Base-by-base conservation (phyloP, 2,113 vertebrate genomes). In the Cynocephalus volans region DNA sequence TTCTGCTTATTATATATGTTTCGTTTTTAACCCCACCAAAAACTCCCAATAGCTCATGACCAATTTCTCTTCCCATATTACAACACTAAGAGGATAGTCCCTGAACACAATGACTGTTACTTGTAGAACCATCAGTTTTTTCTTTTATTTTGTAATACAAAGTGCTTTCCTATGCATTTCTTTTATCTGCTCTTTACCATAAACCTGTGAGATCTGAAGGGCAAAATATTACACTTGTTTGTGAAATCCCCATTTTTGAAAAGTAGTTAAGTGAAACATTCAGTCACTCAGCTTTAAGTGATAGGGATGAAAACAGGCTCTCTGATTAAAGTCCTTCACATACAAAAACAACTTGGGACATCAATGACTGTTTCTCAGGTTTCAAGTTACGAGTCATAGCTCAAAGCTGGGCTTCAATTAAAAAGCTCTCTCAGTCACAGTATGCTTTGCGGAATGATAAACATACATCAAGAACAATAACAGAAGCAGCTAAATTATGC, bases 241-340 rank as follows among this genome's bases (percentile, higher is more conserved):
- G 36, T 94, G 86, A 93, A 95, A 83, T 88, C 2, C 31, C 75
- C 54, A 67, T 93, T 94, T 82, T 48, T 96, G 26, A 48, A 64
- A 24, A 85, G 48, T 77, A 64, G 36, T 89, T 83, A 90, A 67
- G 8, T 54, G 56, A 93, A 45, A 79, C 28, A 81, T 54, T 36
- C 5, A 50, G 50, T 90, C 26, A 64, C 36, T 93, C 65, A 60
- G 54, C 28, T 83, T 17, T 45, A 62, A 93, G 17, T 31, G 48
- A 86, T 21, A 67, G 23, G 17, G 14, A 62, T 76, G 48, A 80
- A 28, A 70, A 58, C 5, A 2, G 41, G 41, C 48, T 65, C 72
- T 93, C 62, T 77, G 28, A 65, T 72, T 72, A 83, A n/a, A 91
- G 13, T 54, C 33, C 75, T 36, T 56, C 72, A 87, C 83, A 64